Base-by-base conservation (phyloP, 2,113 vertebrate genomes). In the Phaetusa simplex region DNA sequence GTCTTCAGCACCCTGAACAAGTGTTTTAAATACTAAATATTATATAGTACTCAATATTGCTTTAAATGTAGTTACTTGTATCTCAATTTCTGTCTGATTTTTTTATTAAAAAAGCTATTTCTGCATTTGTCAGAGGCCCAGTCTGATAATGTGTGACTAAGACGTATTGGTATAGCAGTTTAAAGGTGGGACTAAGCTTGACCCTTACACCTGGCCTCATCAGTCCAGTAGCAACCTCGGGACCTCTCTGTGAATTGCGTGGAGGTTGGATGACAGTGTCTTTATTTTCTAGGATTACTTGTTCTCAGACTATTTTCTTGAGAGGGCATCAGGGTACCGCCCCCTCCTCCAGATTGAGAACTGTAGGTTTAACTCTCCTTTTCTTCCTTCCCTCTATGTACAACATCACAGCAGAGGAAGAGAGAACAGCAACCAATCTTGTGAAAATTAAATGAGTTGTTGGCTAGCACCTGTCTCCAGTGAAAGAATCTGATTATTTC, bases 361-460 rank as follows among this genome's bases (percentile, higher is more conserved):
- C 14, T 27, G 12, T 32, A 71, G 34, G 12, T 65, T 80, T 88
- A 77, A 56, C 5, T 92, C 13, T 76, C 4, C 1, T 42, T 88
- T 92, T 86, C 8, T 17, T 77, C 15, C 20, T 88, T 85, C 18
- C 34, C 16, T 16, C 22, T 69, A 8, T 29, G 43, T 38, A 64
- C 8, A 86, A 11, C 8, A 47, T 3, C 4, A 3, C 22, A 74
- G 19, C 32, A 66, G 32, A 74, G 38, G 13, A 86, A 78, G 27
- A 53, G 29, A 81, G 7, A 90, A 76, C 9, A 90, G 27, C 36
- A 23, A 38, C 32, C 13, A 59, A 6, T 47, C 20, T 86, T 61
- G 21, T 79, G 38, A 69, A 95, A 88, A 94, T 92, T 94, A 76
- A 88, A 86, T 88, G n/a, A 59, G 62, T 53, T 64, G 40, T 82